Conservation (phyloP, 2,113 vertebrate genomes). For the Microtus oregoni region DNA sequence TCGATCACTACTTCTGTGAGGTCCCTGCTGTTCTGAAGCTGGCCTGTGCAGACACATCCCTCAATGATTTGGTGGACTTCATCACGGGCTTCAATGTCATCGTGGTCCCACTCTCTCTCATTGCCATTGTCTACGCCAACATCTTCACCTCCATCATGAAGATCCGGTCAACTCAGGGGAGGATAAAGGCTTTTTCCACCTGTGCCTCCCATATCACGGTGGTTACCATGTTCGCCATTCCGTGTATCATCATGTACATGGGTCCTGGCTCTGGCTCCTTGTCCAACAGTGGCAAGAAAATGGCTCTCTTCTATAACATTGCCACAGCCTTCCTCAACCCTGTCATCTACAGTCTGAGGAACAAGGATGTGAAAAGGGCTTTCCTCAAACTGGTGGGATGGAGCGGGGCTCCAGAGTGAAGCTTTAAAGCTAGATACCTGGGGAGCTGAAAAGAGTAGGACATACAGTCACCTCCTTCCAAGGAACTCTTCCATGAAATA, state of each 20-base stretch:
- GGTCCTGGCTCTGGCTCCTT: conserved; percentile 58
- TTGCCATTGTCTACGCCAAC: conserved; percentile 55
- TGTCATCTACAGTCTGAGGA: conserved; percentile 76
- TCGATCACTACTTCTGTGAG: conserved; percentile 73
- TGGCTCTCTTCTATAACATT: conserved; percentile 76
- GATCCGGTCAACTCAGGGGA: conserved; percentile 58
- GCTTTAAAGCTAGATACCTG: background rate
- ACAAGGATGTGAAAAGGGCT: conserved; percentile 74
- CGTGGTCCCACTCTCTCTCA: conserved; percentile 65
- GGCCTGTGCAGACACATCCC: conserved; percentile 69
- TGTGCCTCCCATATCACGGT: conserved; percentile 74
- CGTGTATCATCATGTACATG: conserved; percentile 66
- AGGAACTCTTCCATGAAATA: background rate
- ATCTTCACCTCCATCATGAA: conserved; percentile 69
- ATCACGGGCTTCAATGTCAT: conserved; percentile 70
- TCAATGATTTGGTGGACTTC: conserved; percentile 73
- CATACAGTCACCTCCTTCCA: background rate
- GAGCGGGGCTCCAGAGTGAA: conserved; percentile 1
- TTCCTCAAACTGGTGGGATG: conserved; percentile 49
- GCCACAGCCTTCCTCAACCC: conserved; percentile 74
- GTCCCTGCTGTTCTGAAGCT: conserved; percentile 67
- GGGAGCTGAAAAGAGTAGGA: background rate
- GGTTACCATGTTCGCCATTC: conserved; percentile 65
- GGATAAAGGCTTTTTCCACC: conserved; percentile 70
- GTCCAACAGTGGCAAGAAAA: conserved; percentile 72